Evolutionary conservation across 2,888 invertebrate genomes (phyloP), one percentile per base, ranked within the genome.

Genomic region (Drosophila nr. perissopoda): DNA sequence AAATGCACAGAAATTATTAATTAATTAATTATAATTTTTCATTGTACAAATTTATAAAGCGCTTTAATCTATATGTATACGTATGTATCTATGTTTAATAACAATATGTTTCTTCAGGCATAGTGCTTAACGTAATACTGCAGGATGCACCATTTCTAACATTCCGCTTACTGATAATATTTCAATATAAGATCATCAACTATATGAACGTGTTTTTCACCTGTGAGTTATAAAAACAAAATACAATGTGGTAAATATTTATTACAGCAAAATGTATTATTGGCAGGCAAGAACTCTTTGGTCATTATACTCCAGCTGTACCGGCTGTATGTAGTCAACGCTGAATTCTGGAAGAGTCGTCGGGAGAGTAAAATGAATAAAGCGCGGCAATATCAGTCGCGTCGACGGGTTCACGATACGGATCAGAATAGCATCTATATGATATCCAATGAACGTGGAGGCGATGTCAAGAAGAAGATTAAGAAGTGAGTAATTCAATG

Each of bases 201-300:
- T 98, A 99, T 90, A 98, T 98, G 96, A 98, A 98, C 92, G 97
- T 98, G 27, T 99, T 99, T 94, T 99, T 99, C 93, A 98, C 98
- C 0, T 98, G 98, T 93, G 97, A 98, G 93, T 98, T 0, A 1
- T 5, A 4, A 4, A 4, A 1, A 27, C 13, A 25, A 18, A 25
- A 1, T 33, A 25, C 18, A 45, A 21, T 45, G 1, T 45, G 16
- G 1, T 25, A 31, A 3, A n/a, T 18, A 29, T 18, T 51, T 29
- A 29, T 29, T 29, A 6, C 6, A 18, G 11, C 18, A 11, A 29
- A 38, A 13, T 31, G 2, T 6, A 10, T 0, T 0, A n/a, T 29
- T 51, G 51, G 6, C 16, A 94, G 93, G 93, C 76, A 96, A 96
- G 91, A 97, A 97, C 90, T 96, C 96, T 0, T 93, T 97, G 92